These are phyloP conservation scores for Andrena flavipes DNA, from an alignment of 2,888 invertebrate species.

Conservation along the genomic window DNA sequence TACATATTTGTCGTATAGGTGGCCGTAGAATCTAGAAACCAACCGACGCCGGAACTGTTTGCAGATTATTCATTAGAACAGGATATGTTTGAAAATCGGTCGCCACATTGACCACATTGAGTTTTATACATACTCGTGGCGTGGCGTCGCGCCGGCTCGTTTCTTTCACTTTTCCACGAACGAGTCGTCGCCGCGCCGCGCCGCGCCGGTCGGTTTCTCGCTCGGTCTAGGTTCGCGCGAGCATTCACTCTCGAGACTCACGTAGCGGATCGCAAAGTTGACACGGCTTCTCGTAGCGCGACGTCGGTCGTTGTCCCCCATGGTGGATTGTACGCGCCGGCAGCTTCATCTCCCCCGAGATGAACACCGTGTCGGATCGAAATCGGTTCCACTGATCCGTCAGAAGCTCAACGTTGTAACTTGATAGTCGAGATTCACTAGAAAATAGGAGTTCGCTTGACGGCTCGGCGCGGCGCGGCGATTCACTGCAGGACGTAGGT, in stretches of 20 bases:
- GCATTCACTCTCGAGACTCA: constrained; percentile 79
- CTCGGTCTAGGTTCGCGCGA: constrained; percentile 41
- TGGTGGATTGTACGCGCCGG: constrained; percentile 55
- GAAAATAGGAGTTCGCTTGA: neutral
- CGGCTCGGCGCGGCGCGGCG: neutral
- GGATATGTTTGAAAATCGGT: neutral
- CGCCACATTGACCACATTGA: neutral
- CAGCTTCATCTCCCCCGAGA: constrained; percentile 56
- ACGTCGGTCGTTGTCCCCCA: constrained; percentile 73
- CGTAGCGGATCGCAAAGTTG: constrained; percentile 77
- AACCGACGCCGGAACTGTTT: too few relatives aligned
- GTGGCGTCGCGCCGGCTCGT: neutral
- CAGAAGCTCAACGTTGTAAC: constrained; percentile 14
- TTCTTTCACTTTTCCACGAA: constrained; percentile 30
- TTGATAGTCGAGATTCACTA: neutral
- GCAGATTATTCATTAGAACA: neutral
- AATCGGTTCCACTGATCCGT: constrained; percentile 18
- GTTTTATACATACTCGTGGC: neutral
- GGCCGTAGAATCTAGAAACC: too few relatives aligned
- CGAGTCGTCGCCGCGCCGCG: neutral
- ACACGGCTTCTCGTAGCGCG: constrained; percentile 67
- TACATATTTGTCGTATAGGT: too few relatives aligned
- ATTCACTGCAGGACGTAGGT: neutral
- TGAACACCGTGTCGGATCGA: constrained; percentile 34
- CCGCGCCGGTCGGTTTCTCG: constrained; percentile 1